Evolutionary conservation across 2,797 vertebrate species (phyloP), one percentile per base, ranked within the genome.

Genomic region (Xenopus petersii): DNA sequence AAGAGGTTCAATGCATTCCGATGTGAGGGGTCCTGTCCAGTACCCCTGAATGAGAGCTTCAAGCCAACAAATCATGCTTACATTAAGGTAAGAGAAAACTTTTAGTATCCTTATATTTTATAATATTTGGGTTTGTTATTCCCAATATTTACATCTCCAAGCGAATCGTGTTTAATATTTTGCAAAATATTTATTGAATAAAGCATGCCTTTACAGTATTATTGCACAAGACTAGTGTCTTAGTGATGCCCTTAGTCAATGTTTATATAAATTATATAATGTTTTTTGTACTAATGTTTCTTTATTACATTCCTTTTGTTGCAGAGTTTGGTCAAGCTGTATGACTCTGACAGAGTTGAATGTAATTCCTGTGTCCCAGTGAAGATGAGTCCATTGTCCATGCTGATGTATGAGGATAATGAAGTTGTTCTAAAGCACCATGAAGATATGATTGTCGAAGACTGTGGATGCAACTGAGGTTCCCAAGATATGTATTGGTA

Each of bases 41-140:
- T 83, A 0, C 95, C 94, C 0, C 86, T 97, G 74, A 94, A 94
- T 0, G 82, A 91, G 21, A 12, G 87, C 49, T 95, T 94, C 85
- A 87, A 85, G 10, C 95, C 95, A 51, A 97, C 94, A 63, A 97
- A 96, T 83, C 95, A 96, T 0, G 95, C 95, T 0, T 97, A 96
- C 84, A 95, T 97, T 81, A 94, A 95, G 93, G 95, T 96, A 82
- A 90, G 87, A 60, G 2, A 13, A 0, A n/a, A 58, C 55, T 58
- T 51, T 12, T 42, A 42, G 12, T 51, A 4, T 51, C 5, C 15
- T 51, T 51, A 12, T 51, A 4, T 51, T 51, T 51, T 51, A 51
- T 12, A 51, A 13, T 12, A 12, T 4, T 15, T 51, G 49, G 49
- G 4, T 51, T 12, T 30, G 26, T 30, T 51, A 42, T 42, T 42